Evolutionary conservation across 1,140 invertebrate species (phyloP).

Genomic region (Pogonus chalceus): DNA sequence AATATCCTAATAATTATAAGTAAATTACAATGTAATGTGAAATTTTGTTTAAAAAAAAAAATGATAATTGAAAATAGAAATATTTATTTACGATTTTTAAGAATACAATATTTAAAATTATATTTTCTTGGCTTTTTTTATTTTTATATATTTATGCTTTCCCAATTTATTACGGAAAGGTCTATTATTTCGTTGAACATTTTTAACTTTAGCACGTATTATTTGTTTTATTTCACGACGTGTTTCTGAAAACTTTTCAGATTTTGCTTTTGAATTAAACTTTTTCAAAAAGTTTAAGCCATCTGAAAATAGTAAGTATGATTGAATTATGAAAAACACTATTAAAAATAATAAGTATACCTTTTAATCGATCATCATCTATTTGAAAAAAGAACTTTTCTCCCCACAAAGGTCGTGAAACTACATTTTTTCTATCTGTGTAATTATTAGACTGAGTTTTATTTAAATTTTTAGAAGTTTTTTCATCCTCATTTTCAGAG

Average conservation of each 20-base stretch:
- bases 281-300: slow-evolving; percentile 45
- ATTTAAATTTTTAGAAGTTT: slow-evolving; percentile 17
- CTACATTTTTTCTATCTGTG: slow-evolving; percentile 18
- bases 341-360: slow-evolving; percentile 28
- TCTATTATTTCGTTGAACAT: slow-evolving; percentile 45
- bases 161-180: slow-evolving; percentile 29
- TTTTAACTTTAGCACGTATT: slow-evolving; percentile 48
- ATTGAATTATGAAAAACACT: slow-evolving; percentile 10
- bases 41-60: neutral
- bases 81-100: slow-evolving; percentile 1
- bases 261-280: slow-evolving; percentile 22
- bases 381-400: slow-evolving; percentile 47
- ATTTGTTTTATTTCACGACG: slow-evolving; percentile 47
- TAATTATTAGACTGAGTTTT: slow-evolving; percentile 15
- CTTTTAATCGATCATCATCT: slow-evolving; percentile 44
- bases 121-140: slow-evolving; percentile 26
- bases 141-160: slow-evolving; percentile 21
- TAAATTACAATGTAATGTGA: too few relatives aligned
- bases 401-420: slow-evolving; percentile 30
- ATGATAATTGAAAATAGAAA: neutral
- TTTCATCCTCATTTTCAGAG: slow-evolving; percentile 40
- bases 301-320: slow-evolving; percentile 37
- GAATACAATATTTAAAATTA: slow-evolving; percentile 10
- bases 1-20: neutral
- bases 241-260: slow-evolving; percentile 30